Percentiles rank a stretch among this genome's conserved stretches.
Conservation (phyloP, 2,797 vertebrate species). For the Sparidentex hasta region DNA sequence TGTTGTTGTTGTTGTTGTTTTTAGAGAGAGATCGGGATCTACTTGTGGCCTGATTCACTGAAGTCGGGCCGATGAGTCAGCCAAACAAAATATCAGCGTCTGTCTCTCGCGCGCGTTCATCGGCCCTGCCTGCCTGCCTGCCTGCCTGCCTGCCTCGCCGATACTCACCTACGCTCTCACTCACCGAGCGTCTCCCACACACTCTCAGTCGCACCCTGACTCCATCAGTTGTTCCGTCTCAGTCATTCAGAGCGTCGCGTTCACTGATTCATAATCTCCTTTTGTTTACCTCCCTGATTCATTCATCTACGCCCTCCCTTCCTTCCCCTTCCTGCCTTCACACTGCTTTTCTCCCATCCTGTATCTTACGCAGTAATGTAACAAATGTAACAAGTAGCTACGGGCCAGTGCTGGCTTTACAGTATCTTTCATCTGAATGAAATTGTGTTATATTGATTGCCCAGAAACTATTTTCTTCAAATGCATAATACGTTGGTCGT, state of each 20-base stretch:
- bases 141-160: neutral
- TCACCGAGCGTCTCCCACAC: conserved; percentile 37
- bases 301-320: conserved; percentile 8
- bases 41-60: conserved; percentile 39
- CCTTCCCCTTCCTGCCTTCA: neutral
- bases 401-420: conserved; percentile 14
- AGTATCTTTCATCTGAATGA: conserved; percentile 37
- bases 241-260: conserved; percentile 18
- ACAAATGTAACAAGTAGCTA: conserved; percentile 25
- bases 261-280: conserved; percentile 47
- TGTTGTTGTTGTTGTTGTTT: conserved; percentile 66
- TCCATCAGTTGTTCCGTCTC: conserved; percentile 25
- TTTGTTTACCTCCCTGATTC: conserved; percentile 27
- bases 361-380: neutral
- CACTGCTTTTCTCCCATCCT: neutral
- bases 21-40: conserved; percentile 35
- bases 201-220: conserved; percentile 12
- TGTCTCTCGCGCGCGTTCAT: conserved; percentile 24
- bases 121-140: neutral
- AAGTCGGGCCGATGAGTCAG: conserved; percentile 37
- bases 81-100: conserved; percentile 17
- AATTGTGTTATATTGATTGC: conserved; percentile 40
- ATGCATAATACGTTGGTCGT: conserved; percentile 7
- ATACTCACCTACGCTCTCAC: conserved; percentile 11
- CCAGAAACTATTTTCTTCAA: conserved; percentile 1